Evolutionary conservation across 2,888 invertebrate species (phyloP).

Genomic region (Euproctis similis): DNA sequence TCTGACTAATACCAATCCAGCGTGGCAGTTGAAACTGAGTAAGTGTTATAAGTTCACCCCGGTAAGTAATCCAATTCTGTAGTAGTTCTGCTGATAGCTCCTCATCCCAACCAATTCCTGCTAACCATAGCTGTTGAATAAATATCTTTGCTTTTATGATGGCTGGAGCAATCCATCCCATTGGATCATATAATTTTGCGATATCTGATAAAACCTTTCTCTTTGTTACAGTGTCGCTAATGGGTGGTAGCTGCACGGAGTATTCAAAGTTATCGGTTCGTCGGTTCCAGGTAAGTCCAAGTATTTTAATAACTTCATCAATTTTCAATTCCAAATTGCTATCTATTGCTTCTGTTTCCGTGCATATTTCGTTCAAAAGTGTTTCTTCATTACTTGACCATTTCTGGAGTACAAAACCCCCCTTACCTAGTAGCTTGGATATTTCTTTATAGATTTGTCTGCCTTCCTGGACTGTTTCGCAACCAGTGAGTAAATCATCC

Average conservation of each 20-base stretch:
- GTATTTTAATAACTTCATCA: constrained; percentile 14
- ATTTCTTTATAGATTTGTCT: constrained; percentile 3
- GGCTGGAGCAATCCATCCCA: constrained; percentile 7
- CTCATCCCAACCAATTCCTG: constrained; percentile 10
- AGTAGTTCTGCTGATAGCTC: constrained; percentile 4
- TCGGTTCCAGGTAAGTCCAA: constrained; percentile 3
- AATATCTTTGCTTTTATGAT: constrained; percentile 5
- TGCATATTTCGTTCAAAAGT: neutral
- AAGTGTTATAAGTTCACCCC: constrained; percentile 6
- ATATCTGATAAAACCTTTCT: constrained; percentile 18
- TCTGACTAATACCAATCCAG: constrained; percentile 8
- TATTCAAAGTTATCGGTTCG: too few species aligned
- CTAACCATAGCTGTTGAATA: constrained; percentile 7
- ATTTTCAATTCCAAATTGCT: constrained; percentile 12
- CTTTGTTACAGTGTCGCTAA: constrained; percentile 10
- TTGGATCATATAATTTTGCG: too few species aligned
- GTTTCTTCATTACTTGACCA: constrained; percentile 3
- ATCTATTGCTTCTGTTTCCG: too few species aligned
- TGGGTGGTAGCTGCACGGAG: constrained; percentile 14
- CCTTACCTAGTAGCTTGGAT: constrained; percentile 1
- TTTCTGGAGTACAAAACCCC: constrained; percentile 7
- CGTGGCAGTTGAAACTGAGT: constrained; percentile 9
- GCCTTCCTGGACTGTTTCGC: constrained; percentile 1
- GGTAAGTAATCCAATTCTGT: constrained; percentile 15
- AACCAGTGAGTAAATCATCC: constrained; percentile 6